These are phyloP conservation scores for Drosophila albomicans DNA, from an alignment of 1,140 invertebrate species.

Conservation along the genomic window DNA sequence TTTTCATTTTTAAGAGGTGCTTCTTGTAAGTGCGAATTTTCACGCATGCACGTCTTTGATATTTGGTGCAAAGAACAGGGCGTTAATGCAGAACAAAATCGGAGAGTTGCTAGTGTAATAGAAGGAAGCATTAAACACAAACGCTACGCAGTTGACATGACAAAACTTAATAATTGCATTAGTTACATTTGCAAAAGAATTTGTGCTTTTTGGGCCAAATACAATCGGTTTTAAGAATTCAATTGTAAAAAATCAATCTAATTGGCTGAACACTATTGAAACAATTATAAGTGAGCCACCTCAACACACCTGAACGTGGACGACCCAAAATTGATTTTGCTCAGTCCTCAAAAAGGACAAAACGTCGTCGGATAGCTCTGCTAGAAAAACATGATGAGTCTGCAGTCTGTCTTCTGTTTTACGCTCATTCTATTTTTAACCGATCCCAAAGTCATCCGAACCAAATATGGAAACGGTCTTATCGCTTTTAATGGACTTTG, in stretches of 20 bases:
- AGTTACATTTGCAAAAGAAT: constrained; percentile 23
- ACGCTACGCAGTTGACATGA: constrained; percentile 17
- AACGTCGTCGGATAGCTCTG: constrained; percentile 21
- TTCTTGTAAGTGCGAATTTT: too few species aligned
- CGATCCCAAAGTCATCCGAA: constrained; percentile 17
- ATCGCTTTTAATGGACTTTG: constrained; percentile 17
- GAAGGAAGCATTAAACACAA: constrained; percentile 18
- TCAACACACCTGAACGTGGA: background rate
- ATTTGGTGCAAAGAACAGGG: too few species aligned
- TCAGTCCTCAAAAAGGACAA: constrained; percentile 10
- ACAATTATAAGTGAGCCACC: constrained; percentile 1
- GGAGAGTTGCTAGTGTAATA: constrained; percentile 11
- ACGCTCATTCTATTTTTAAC: constrained; percentile 16
- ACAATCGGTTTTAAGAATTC: constrained; percentile 8
- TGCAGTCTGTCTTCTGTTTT: constrained; percentile 21
- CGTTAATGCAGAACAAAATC: background rate
- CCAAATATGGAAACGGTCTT: constrained; percentile 22
- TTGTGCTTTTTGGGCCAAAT: constrained; percentile 27
- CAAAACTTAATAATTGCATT: background rate
- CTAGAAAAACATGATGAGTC: too few species aligned
- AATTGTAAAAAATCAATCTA: constrained; percentile 11
- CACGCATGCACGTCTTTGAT: too few species aligned
- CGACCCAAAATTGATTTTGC: background rate
- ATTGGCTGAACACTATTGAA: constrained; percentile 7
- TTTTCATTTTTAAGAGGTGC: too few species aligned